Evolutionary conservation across 2,797 vertebrate species (phyloP), one percentile per base, ranked within the genome.

Genomic region (Florisuga fusca): DNA sequence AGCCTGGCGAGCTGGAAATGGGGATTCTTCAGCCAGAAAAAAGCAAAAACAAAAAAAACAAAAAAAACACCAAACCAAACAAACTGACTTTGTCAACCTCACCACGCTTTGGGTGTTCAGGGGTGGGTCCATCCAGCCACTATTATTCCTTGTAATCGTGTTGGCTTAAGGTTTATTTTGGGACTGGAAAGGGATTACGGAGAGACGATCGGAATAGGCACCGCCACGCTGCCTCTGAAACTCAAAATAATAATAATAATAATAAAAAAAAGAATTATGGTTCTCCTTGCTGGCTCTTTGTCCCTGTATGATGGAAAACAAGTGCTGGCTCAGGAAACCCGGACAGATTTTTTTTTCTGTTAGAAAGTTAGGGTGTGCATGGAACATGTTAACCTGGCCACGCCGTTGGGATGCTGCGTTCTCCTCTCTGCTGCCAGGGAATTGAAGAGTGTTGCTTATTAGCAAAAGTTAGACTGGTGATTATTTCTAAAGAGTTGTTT

Each of bases 391-490:
- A 33, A 67, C 29, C 76, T 3, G 1, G n/a, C 45, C 1, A 0
- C 0, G 2, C 83, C 0, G 4, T 26, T 75, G 0, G 1, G 59
- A 27, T 25, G 75, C 53, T 29, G 55, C 12, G 4, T 23, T 27
- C 61, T 92, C 48, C 74, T 94, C 78, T 62, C 77, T 72, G 59
- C 50, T 87, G 78, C 90, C 77, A 77, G 81, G 72, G 79, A 89
- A 82, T 81, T 58, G 11, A 22, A 33, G 55, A 16, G 38, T 29
- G 66, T 69, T 36, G 57, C 77, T 71, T 74, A 19, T 77, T 38
- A 74, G 76, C 12, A 67, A 31, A 62, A 87, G 66, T 90, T 61
- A 31, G 66, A 45, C 11, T 0, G 0, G 23, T 62, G 74, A 36
- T 81, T 33, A 12, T 66, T 57, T 58, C 46, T 61, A 14, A 50